A percentile compares a stretch with the other conserved stretches of the same genome.
phyloP scores from a whole-genome alignment of 2,113 vertebrate species.

The Onychostoma macrolepis region DNA sequence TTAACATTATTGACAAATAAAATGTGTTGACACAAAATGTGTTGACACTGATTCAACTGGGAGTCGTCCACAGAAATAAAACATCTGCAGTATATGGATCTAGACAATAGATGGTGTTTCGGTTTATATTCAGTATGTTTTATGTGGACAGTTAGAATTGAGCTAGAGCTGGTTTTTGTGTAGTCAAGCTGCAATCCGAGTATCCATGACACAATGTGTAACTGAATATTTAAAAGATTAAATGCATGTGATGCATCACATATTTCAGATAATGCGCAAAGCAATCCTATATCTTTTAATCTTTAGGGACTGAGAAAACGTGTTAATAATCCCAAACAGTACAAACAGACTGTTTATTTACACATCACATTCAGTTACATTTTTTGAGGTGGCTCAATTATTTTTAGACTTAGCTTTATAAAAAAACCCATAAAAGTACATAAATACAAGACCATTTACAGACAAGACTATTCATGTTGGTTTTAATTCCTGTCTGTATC shows the following conservation, averaged over 20 bases:
- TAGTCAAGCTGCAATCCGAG: neutral
- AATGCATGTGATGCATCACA: neutral
- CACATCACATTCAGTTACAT: conserved; percentile 6
- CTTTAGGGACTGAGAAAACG: neutral
- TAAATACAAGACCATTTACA: conserved; percentile 35
- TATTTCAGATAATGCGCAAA: neutral
- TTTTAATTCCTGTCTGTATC: conserved; percentile 11
- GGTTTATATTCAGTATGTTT: too few species aligned
- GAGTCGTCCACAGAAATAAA: neutral
- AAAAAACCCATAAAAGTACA: conserved; percentile 10
- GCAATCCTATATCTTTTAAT: neutral
- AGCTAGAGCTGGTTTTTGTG: neutral
- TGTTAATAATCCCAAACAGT: neutral
- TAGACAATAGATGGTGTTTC: neutral
- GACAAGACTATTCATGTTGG: conserved; percentile 18
- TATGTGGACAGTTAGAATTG: neutral
- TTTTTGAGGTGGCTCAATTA: neutral
- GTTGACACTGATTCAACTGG: neutral
- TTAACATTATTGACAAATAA: conserved; percentile 16
- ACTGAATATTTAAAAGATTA: neutral
- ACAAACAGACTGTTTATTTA: conserved; percentile 1
- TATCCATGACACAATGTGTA: neutral
- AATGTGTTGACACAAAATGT: neutral
- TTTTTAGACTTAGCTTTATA: neutral
- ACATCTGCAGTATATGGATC: neutral